These are phyloP conservation scores for Orthonyx spaldingii DNA, from an alignment of 2,113 vertebrate species.

Conservation along the genomic window DNA sequence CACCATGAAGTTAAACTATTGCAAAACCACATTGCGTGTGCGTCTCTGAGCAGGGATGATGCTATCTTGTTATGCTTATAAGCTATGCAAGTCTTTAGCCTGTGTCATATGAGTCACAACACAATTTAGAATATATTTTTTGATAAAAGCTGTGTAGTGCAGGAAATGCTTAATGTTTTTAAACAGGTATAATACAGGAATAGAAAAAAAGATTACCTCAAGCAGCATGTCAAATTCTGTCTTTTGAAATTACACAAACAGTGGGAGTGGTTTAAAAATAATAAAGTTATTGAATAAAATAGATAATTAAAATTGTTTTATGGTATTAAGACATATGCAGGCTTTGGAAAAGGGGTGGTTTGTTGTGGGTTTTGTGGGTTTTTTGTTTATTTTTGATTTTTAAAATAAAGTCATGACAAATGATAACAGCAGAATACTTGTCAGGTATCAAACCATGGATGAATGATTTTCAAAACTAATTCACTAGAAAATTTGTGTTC, in stretches of 20 bases:
- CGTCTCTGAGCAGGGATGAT: not conserved
- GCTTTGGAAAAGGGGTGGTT: not conserved
- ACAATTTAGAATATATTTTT: conserved; percentile 35
- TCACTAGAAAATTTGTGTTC: not conserved
- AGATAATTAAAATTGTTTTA: not conserved
- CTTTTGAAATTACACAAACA: not conserved
- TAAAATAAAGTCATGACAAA: not conserved
- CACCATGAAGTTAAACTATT: not conserved
- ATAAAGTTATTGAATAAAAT: not conserved
- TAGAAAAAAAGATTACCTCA: not conserved
- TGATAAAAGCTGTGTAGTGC: not conserved
- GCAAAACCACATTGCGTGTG: not conserved
- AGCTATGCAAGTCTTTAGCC: conserved; percentile 16
- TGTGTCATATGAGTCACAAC: not conserved
- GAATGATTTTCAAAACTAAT: not conserved
- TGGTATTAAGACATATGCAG: not conserved
- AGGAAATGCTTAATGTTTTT: not conserved
- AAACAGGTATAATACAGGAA: not conserved
- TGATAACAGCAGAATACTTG: not conserved
- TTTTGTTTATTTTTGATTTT: no score
- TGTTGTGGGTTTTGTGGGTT: no score
- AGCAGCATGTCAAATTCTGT: not conserved
- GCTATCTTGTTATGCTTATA: conserved; percentile 4
- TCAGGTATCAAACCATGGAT: not conserved
- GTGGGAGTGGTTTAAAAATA: not conserved